phyloP scores from a whole-genome alignment of 2,113 vertebrate genomes.

The rabbit (Oryctolagus cuniculus) region DNA sequence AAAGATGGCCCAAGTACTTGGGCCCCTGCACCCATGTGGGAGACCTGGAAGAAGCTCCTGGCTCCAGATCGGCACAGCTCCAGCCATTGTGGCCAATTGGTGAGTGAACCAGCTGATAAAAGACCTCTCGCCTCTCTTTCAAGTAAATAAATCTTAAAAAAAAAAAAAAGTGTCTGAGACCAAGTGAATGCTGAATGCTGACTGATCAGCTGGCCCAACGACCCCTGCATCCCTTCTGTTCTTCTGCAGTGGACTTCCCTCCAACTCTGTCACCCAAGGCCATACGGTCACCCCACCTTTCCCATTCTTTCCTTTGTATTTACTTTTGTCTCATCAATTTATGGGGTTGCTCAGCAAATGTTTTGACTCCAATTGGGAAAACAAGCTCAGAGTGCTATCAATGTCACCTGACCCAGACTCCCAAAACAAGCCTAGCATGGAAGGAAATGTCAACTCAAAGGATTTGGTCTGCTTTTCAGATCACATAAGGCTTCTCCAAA shows the following conservation, averaged over 20 bases:
- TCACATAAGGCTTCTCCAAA: conserved; percentile 2
- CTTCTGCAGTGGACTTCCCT: background rate
- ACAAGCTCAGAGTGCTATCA: conserved; percentile 88
- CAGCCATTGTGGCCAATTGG: too few species aligned
- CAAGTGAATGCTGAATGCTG: background rate
- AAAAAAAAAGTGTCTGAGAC: too few species aligned
- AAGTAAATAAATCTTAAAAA: too few species aligned
- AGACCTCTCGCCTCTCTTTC: too few species aligned
- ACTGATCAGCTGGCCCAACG: background rate
- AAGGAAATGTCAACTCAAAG: conserved; percentile 89
- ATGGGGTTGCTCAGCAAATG: conserved; percentile 58
- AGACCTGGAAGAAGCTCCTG: too few species aligned
- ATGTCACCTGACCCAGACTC: conserved; percentile 84
- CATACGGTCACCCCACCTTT: background rate
- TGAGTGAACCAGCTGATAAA: too few species aligned
- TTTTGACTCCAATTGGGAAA: conserved; percentile 81
- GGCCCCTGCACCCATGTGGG: too few species aligned
- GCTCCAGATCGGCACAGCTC: too few species aligned
- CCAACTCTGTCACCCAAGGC: background rate
- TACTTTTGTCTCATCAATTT: conserved; percentile 55
- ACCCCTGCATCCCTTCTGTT: background rate
- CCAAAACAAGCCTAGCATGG: conserved; percentile 90
- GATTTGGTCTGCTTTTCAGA: conserved; percentile 73
- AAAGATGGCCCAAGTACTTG: too few species aligned
- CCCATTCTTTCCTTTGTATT: background rate